Evolutionary conservation across 1,140 invertebrate species (phyloP), one percentile per base, ranked within the genome.

Genomic region (Zeugodacus cucurbitae): DNA sequence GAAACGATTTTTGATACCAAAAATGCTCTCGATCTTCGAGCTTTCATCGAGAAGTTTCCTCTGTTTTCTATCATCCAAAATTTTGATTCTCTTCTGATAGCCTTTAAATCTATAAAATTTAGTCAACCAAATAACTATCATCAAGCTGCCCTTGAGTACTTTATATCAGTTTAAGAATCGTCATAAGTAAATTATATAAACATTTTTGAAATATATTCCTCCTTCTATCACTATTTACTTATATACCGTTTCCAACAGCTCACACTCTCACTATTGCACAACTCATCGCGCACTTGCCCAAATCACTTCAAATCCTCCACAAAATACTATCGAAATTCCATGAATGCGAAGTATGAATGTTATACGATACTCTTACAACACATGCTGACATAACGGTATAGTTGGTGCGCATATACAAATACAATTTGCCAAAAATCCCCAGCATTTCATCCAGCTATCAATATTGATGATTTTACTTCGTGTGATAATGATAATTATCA

Each of bases 401-500:
- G 44, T 26, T 5, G 26, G 2, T 57, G 11, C 17, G 20, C 48
- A 54, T 54, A 54, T n/a, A 26, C 5, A 5, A 32, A 29, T 86
- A 57, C 57, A 34, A 86, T 86, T 86, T 57, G 11, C 17, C 44
- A 29, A 86, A 54, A 86, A 58, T 57, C 34, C 14, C 3, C 86
- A 58, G 3, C 26, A 64, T 64, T 87, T 26, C 59, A 64, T 64
- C 86, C 34, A 26, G 54, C 82, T 37, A 58, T 57, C n/a, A 17
- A 34, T 59, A 5, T 86, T 64, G 74, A 11, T 29, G 74, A 26
- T 48, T 82, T 82, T 22, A 82, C 74, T 82, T 20, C 20, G 74
- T 82, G 74, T 82, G 74, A 82, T 82, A 82, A 48, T 82, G 41
- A 82, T 82, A 82, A 54, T 82, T 82, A 54, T 82, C n/a, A 26